Evolutionary conservation across 1,140 invertebrate species (phyloP).

Genomic region (Solenopsis invicta): DNA sequence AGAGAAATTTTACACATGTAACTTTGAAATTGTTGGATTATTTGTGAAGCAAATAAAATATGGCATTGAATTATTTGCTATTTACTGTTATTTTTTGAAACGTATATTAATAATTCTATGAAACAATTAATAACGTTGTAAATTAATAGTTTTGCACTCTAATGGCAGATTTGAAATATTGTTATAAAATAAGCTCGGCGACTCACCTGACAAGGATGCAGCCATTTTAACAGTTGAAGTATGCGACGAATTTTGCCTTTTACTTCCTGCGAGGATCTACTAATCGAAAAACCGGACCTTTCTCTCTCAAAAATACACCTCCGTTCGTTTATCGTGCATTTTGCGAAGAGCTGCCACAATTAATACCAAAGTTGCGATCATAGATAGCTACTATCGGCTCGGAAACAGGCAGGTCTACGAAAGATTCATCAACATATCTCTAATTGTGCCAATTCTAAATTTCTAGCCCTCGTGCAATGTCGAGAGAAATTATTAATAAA

Average conservation of each 20-base stretch:
- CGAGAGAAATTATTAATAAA: constrained; percentile 56
- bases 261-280: not conserved
- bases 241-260: not conserved
- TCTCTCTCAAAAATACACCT: not conserved
- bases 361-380: not conserved
- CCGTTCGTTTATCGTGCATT: not conserved
- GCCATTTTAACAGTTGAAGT: constrained; percentile 29
- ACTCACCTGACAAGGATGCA: constrained; percentile 51
- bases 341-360: not conserved
- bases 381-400: not conserved
- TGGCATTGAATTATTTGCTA: not conserved
- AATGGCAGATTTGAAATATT: not conserved
- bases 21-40: not conserved
- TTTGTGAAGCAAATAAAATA: not conserved
- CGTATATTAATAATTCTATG: no score
- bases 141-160: not conserved
- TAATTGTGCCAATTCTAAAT: not conserved
- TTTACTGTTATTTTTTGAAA: not conserved
- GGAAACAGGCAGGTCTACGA: not conserved
- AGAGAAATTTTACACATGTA: not conserved
- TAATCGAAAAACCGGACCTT: not conserved
- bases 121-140: no score
- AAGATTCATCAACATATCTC: not conserved
- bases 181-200: not conserved
- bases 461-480: constrained; percentile 2